phyloP scores from a whole-genome alignment of 2,888 invertebrate species.

The Elysia crispata region DNA sequence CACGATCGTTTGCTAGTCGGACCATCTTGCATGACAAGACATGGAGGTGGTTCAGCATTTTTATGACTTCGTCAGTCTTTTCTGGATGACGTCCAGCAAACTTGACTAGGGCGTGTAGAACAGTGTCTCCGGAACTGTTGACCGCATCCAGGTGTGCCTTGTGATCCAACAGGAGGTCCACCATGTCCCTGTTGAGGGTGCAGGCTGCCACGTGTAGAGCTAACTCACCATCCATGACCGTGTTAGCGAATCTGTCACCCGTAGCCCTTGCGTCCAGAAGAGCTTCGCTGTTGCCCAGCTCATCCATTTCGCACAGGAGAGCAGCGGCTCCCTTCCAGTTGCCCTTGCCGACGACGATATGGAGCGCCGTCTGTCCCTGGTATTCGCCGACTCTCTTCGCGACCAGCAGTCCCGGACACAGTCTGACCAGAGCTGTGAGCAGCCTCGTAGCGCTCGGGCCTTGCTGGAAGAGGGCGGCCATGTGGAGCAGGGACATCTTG shows the following conservation, averaged over 20 bases:
- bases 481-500: no score
- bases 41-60: constrained; percentile 35
- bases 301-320: no score
- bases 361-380: constrained; percentile 54
- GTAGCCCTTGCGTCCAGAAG: constrained; percentile 47
- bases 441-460: no score
- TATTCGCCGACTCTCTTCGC: no score
- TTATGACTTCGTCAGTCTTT: constrained; percentile 42
- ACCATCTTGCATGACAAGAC: not conserved
- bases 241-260: constrained; percentile 57
- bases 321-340: constrained; percentile 22
- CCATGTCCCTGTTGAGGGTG: constrained; percentile 54
- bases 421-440: no score
- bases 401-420: no score
- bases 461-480: no score
- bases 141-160: constrained; percentile 49
- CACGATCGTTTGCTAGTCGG: not conserved
- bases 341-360: constrained; percentile 57
- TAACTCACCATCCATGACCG: constrained; percentile 62
- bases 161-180: constrained; percentile 53
- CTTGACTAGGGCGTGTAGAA: constrained; percentile 56
- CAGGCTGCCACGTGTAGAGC: constrained; percentile 61
- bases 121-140: constrained; percentile 59
- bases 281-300: not conserved
- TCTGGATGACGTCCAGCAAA: constrained; percentile 58